Percentiles rank a stretch among this genome's conserved stretches.
phyloP scores from a whole-genome alignment of 1,140 invertebrate species.

The Hesperophylax magnus region DNA sequence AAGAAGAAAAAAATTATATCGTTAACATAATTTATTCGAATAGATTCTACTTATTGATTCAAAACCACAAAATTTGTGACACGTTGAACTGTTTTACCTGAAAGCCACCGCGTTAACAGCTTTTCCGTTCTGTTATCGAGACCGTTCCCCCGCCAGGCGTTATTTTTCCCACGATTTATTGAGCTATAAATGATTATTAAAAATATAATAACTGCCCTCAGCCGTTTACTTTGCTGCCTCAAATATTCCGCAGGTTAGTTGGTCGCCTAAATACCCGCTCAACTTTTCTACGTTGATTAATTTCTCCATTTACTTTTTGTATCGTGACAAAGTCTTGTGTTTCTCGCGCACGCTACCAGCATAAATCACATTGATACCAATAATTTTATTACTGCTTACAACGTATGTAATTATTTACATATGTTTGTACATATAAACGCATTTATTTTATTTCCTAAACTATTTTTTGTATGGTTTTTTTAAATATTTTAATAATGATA shows the following conservation, averaged over 20 bases:
- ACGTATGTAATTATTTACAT: no score
- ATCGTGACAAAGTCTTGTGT: constrained; percentile 25
- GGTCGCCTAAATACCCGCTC: constrained; percentile 9
- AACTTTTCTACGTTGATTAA: constrained; percentile 35
- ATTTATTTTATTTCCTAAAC: no score
- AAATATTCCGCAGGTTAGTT: neutral
- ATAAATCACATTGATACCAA: constrained; percentile 25
- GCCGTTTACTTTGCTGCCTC: constrained; percentile 14
- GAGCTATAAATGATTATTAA: constrained; percentile 52
- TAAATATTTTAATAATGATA: no score
- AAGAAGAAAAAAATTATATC: no score
- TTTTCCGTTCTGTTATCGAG: constrained; percentile 19
- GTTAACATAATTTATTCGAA: no score
- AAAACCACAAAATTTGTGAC: neutral
- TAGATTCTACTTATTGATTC: no score
- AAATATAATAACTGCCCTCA: constrained; percentile 32
- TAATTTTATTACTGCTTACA: no score
- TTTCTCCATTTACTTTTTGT: constrained; percentile 33
- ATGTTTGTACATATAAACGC: no score
- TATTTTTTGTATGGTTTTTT: no score
- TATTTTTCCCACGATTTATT: constrained; percentile 54
- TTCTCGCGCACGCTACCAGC: constrained; percentile 2
- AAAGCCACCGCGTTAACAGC: neutral
- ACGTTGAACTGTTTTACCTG: neutral
- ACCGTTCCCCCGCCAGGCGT: constrained; percentile 29